These are phyloP conservation scores for Scolanthus callimorphus DNA, from an alignment of 92 coral and sea anemone genomes.

Conservation along the genomic window DNA sequence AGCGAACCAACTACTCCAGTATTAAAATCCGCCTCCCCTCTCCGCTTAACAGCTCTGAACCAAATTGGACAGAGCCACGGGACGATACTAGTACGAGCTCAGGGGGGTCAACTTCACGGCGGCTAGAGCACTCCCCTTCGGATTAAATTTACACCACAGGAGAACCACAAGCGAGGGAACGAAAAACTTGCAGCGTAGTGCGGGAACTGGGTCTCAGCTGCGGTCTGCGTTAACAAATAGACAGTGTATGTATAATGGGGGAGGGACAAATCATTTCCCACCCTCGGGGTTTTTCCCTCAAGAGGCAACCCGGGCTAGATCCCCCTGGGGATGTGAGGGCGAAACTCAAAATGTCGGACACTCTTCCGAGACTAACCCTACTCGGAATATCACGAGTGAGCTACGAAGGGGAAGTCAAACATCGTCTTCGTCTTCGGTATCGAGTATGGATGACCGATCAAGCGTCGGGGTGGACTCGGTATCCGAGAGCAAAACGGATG, in stretches of 20 bases:
- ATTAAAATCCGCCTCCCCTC: conserved; percentile 33
- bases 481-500: conserved; percentile 80
- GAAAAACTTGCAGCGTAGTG: conserved; percentile 5
- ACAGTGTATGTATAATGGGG: conserved; percentile 46
- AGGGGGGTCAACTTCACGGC: conserved; percentile 46
- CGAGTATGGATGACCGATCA: conserved; percentile 90
- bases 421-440: conserved; percentile 94
- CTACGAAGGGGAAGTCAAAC: conserved; percentile 83
- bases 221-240: conserved; percentile 35
- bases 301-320: conserved; percentile 68
- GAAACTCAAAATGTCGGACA: conserved; percentile 1
- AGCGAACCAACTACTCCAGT: conserved; percentile 63
- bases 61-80: conserved; percentile 43
- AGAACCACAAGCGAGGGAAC: conserved; percentile 43
- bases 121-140: conserved; percentile 85
- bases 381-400: conserved; percentile 21
- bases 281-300: conserved; percentile 84
- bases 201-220: conserved; percentile 49
- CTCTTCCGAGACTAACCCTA: not conserved
- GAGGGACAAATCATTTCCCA: conserved; percentile 53
- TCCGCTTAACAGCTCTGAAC: conserved; percentile 44
- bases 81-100: conserved; percentile 68
- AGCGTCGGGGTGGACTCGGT: conserved; percentile 82
- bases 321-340: conserved; percentile 62
- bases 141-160: conserved; percentile 74